phyloP scores from a whole-genome alignment of 2,113 vertebrate genomes.

The Centropus unirufus region DNA sequence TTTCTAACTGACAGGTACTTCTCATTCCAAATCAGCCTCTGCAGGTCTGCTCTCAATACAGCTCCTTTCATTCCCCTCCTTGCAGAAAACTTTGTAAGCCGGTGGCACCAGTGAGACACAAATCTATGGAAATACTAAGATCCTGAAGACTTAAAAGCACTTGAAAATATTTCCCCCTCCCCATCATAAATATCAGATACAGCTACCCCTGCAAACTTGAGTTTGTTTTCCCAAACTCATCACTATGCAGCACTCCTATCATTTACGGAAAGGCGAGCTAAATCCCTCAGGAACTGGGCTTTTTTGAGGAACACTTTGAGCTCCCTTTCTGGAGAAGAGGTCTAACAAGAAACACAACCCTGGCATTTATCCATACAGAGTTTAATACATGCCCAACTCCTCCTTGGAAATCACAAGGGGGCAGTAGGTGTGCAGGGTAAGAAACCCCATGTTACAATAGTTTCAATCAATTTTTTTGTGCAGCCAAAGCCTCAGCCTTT shows the following conservation, averaged over 20 bases:
- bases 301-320: background rate
- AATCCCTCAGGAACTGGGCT: background rate
- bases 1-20: background rate
- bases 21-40: background rate
- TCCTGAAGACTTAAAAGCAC: background rate
- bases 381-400: background rate
- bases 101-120: accelerated
- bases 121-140: background rate
- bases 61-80: background rate
- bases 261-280: background rate
- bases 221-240: background rate
- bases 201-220: background rate
- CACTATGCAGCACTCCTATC: background rate
- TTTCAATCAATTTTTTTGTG: background rate
- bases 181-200: background rate
- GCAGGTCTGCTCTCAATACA: background rate
- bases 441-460: background rate
- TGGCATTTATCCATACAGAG: background rate
- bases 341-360: background rate
- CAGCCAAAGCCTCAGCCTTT: background rate
- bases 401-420: background rate
- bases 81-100: background rate
- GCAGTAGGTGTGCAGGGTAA: accelerated
- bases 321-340: background rate
- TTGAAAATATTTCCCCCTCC: too few relatives aligned